phyloP scores from a whole-genome alignment of 2,888 invertebrate genomes.

The Ernsta delagoae region DNA sequence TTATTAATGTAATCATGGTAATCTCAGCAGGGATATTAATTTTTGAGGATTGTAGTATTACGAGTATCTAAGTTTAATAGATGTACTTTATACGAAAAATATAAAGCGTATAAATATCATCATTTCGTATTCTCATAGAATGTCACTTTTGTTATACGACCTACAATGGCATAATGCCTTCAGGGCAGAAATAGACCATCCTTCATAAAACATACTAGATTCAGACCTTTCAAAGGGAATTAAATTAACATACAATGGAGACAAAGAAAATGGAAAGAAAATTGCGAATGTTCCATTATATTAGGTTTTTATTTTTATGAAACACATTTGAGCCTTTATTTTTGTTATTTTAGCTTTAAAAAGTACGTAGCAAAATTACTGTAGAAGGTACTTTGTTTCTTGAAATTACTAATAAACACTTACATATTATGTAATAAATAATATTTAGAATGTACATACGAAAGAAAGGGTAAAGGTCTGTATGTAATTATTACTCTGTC shows the following conservation, averaged over 20 bases:
- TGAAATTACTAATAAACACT: too few relatives aligned
- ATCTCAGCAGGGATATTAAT: not conserved
- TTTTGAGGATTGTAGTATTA: not conserved
- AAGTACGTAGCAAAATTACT: too few relatives aligned
- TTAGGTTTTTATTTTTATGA: too few relatives aligned
- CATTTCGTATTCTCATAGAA: not conserved
- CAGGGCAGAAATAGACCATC: conserved; percentile 16
- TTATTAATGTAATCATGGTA: too few relatives aligned
- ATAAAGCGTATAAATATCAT: not conserved
- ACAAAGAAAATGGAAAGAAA: conserved; percentile 13
- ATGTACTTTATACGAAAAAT: not conserved
- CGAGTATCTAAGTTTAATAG: not conserved
- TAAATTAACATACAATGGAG: conserved; percentile 15
- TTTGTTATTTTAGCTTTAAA: too few relatives aligned
- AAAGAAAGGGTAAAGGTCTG: too few relatives aligned
- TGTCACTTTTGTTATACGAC: not conserved
- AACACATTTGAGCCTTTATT: too few relatives aligned
- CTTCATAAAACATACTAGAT: conserved; percentile 14
- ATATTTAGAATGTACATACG: too few relatives aligned
- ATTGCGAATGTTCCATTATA: conserved; percentile 13
- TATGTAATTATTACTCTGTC: too few relatives aligned
- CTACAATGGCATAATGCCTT: conserved; percentile 9
- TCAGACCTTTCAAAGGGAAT: conserved; percentile 11
- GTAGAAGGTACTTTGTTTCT: too few relatives aligned
- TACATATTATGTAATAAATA: too few relatives aligned